phyloP scores from a whole-genome alignment of 2,888 invertebrate species.

The Malthinus seriepunctatus region DNA sequence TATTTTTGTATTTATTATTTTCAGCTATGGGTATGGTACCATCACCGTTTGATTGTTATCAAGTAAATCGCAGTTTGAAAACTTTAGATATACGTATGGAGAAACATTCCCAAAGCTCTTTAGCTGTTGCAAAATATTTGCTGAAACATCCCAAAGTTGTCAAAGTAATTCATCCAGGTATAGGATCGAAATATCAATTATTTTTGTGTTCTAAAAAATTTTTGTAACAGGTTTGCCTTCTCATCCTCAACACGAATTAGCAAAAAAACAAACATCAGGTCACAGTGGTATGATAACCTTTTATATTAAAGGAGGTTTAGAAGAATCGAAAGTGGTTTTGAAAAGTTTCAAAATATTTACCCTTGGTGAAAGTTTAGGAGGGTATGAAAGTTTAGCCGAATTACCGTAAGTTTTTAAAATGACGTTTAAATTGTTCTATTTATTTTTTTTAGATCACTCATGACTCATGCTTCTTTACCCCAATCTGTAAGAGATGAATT shows the following conservation, averaged over 20 bases:
- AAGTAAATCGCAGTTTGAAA: slow-evolving; percentile 91
- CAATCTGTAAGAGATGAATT: slow-evolving; percentile 69
- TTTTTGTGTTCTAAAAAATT: too few species aligned
- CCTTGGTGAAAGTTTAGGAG: slow-evolving; percentile 93
- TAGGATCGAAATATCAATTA: too few species aligned
- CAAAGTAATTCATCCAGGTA: slow-evolving; percentile 82
- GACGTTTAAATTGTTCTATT: slow-evolving; percentile 8
- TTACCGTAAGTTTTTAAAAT: slow-evolving; percentile 75
- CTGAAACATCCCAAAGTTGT: slow-evolving; percentile 78
- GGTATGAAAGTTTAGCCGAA: slow-evolving; percentile 93
- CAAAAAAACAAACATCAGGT: slow-evolving; percentile 79
- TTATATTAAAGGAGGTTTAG: slow-evolving; percentile 76
- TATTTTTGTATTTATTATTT: slow-evolving; percentile 29
- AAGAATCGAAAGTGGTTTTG: slow-evolving; percentile 75
- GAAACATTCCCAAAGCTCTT: slow-evolving; percentile 78
- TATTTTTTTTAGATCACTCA: slow-evolving; percentile 68
- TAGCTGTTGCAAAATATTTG: slow-evolving; percentile 80
- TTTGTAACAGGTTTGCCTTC: slow-evolving; percentile 66
- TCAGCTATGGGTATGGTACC: slow-evolving; percentile 89
- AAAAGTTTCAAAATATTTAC: slow-evolving; percentile 77
- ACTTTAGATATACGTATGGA: slow-evolving; percentile 92
- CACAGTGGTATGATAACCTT: slow-evolving; percentile 94
- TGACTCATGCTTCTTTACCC: slow-evolving; percentile 95
- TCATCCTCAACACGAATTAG: slow-evolving; percentile 84
- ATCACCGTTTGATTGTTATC: slow-evolving; percentile 94